Evolutionary conservation across 2,888 invertebrate genomes (phyloP).

Genomic region (Dorcus hopei): DNA sequence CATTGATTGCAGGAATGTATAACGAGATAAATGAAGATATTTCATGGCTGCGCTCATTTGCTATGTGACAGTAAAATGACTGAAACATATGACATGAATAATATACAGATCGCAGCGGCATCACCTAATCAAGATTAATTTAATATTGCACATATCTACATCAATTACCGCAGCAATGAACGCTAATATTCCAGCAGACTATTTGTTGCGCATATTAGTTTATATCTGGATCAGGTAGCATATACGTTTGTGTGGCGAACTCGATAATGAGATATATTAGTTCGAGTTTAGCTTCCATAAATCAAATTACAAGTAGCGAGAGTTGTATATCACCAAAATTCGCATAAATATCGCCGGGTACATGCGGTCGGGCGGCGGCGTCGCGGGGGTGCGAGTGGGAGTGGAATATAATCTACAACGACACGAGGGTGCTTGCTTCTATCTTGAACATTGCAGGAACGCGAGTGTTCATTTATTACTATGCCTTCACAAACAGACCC

Average conservation of each 20-base stretch:
- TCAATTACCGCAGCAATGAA: neutral
- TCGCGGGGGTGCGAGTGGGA: conserved; percentile 11
- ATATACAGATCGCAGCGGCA: too few species aligned
- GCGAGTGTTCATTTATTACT: conserved; percentile 17
- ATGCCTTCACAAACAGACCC: conserved; percentile 18
- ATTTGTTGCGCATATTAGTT: neutral
- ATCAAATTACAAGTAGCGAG: conserved; percentile 38
- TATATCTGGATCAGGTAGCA: conserved; percentile 1
- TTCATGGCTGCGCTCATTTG: too few species aligned
- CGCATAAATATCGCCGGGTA: conserved; percentile 33
- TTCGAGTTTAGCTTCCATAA: conserved; percentile 37
- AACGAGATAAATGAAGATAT: too few species aligned
- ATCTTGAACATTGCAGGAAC: conserved; percentile 8
- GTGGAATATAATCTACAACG: conserved; percentile 26
- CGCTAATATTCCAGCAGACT: neutral
- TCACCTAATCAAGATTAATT: neutral
- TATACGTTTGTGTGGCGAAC: conserved; percentile 23
- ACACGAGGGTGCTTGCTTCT: conserved; percentile 17
- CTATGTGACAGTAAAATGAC: too few species aligned
- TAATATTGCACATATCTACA: neutral
- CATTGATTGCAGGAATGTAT: too few species aligned
- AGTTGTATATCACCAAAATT: conserved; percentile 34
- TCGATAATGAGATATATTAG: conserved; percentile 38
- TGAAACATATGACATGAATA: too few species aligned
- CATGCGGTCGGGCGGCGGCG: conserved; percentile 5